Evolutionary conservation across 2,888 invertebrate genomes (phyloP).

Genomic region (Diarsia dahlii): DNA sequence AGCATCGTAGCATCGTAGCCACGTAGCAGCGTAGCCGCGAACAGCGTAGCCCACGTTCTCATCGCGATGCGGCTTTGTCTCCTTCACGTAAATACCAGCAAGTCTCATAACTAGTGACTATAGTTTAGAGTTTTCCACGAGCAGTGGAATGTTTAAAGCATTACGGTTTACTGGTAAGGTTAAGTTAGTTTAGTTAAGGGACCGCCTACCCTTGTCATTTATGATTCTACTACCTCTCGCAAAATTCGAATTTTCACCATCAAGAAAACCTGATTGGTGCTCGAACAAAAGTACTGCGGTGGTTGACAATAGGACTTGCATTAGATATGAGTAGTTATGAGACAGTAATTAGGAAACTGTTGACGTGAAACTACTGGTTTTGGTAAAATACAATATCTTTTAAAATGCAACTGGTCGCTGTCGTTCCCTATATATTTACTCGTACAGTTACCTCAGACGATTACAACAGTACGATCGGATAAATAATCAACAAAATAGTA

Average conservation of each 20-base stretch:
- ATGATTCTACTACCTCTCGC: background rate
- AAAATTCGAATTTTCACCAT: background rate
- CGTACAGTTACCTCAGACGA: slow-evolving; percentile 10
- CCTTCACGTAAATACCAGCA: background rate
- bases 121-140: background rate
- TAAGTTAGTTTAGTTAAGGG: too few species aligned
- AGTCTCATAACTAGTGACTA: background rate
- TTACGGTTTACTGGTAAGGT: background rate
- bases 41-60: slow-evolving; percentile 16
- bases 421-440: slow-evolving; percentile 14
- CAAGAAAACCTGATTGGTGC: slow-evolving; percentile 11
- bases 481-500: background rate
- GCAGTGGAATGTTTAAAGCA: background rate
- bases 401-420: too few species aligned
- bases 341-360: background rate
- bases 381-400: background rate
- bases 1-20: slow-evolving; percentile 22
- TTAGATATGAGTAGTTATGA: background rate
- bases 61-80: background rate
- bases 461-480: background rate
- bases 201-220: too few species aligned
- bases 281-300: slow-evolving; percentile 14
- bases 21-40: slow-evolving; percentile 14
- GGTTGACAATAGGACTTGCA: slow-evolving; percentile 8
- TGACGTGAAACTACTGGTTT: background rate